Evolutionary conservation across 1,140 invertebrate species (phyloP), one percentile per base, ranked within the genome.

Genomic region (Venustaconcha ellipsiformis): DNA sequence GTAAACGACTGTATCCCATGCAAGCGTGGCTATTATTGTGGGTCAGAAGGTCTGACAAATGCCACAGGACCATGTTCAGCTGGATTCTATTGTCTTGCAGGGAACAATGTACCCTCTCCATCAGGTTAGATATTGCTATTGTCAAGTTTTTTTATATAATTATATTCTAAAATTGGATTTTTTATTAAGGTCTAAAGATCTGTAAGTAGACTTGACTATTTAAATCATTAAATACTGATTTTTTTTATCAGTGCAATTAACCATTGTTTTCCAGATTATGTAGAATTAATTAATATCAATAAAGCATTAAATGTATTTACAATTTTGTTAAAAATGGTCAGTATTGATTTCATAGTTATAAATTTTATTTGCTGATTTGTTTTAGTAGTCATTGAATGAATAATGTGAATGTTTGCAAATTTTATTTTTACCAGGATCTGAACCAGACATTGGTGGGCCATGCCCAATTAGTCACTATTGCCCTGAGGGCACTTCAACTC

Each of bases 381-480:
- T 69, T 17, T 56, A n/a, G 30, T 48, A 48, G 0, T 48, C 5
- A 48, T 48, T 30, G 26, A 30, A 30, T 3, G 26, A 30, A 30
- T 30, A 30, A 30, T 30, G 4, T 30, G 2, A 30, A 30, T 30
- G 26, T 30, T 48, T 48, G 26, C 18, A 23, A 13, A 59, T 20
- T 20, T 73, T 63, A 64, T 64, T 66, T 57, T 60, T 60, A 77
- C 14, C 62, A 88, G 87, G 86, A 60, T 72, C 74, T 74, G 82
- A 86, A n/a, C 72, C 82, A 57, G 18, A 60, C 14, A 80, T 80
- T 65, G 88, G 87, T 62, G 87, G 87, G 20, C 87, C 87, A 17
- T 89, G 88, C 70, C 84, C 86, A n/a, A 74, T 84, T 3, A 78
- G 84, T 17, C 85, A 87, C 67, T 89, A 88, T 80, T 89, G 88